These are phyloP conservation scores for Orthonyx spaldingii DNA, from an alignment of 2,113 vertebrate species.

Conservation along the genomic window DNA sequence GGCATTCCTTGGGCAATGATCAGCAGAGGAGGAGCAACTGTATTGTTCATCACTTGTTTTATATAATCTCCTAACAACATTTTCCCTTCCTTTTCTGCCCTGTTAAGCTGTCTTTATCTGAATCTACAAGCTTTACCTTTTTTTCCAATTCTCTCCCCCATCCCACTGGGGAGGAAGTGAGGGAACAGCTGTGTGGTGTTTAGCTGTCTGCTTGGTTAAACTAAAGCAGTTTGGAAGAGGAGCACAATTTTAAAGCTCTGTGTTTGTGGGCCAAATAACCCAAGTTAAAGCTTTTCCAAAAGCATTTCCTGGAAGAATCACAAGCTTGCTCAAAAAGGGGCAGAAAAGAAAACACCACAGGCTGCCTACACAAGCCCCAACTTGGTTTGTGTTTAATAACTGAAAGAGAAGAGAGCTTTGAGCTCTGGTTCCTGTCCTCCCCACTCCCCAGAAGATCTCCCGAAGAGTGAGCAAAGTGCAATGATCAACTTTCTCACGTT, in stretches of 20 bases:
- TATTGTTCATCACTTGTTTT: not conserved
- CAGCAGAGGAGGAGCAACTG: not conserved
- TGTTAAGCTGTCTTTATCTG: not conserved
- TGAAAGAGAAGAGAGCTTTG: not conserved
- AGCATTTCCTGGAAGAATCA: not conserved
- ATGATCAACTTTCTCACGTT: not conserved
- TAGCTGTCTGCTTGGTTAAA: not conserved
- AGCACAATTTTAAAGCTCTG: not conserved
- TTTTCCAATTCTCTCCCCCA: not conserved
- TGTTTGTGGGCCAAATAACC: not conserved
- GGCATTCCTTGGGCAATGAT: not conserved
- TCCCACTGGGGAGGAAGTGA: not conserved
- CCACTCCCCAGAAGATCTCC: not conserved
- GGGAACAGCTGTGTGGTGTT: not conserved
- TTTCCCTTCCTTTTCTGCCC: not conserved
- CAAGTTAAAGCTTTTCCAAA: not conserved
- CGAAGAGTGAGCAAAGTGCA: fast-evolving
- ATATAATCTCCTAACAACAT: not conserved
- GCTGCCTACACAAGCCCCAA: not conserved
- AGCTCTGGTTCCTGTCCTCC: not conserved
- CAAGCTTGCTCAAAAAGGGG: not conserved
- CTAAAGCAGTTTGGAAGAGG: not conserved
- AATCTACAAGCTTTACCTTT: not conserved
- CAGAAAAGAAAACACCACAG: not conserved
- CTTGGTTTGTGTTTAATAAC: not conserved